Conservation (phyloP, 2,797 vertebrate species). For the Lepilemur septentrionalis region DNA sequence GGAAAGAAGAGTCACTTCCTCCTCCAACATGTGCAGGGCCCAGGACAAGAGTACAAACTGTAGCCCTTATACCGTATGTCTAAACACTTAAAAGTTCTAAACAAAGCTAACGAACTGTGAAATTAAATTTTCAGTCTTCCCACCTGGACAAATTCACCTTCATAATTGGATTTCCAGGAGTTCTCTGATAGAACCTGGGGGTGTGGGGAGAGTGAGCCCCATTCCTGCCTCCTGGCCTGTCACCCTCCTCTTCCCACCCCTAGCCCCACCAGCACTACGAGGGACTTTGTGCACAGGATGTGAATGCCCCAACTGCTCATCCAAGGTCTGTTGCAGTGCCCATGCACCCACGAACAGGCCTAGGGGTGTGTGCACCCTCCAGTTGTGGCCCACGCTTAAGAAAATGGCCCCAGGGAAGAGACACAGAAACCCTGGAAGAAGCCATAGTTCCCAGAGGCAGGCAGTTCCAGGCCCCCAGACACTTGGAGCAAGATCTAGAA, state of each 20-base stretch:
- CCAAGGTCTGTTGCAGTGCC: background rate
- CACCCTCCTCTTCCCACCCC: rapidly evolving
- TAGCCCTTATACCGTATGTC: background rate
- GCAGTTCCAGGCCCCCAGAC: background rate
- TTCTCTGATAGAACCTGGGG: background rate
- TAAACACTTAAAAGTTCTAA: background rate
- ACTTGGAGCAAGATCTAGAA: background rate
- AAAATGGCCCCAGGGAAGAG: background rate
- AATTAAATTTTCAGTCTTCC: background rate
- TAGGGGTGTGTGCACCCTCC: background rate
- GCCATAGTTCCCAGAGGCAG: background rate
- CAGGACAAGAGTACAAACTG: background rate
- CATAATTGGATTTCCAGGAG: background rate
- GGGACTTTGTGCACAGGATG: background rate
- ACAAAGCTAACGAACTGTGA: background rate
- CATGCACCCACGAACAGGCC: background rate
- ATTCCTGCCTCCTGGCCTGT: background rate
- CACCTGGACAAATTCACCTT: background rate
- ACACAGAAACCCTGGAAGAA: background rate
- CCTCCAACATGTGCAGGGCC: background rate
- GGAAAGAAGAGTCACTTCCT: background rate
- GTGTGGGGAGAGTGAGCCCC: background rate
- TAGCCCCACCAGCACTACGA: background rate
- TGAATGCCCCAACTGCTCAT: background rate
- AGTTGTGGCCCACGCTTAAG: background rate